These are phyloP conservation scores for Rhinophrynus dorsalis DNA, from an alignment of 2,797 vertebrate genomes.

Conservation along the genomic window DNA sequence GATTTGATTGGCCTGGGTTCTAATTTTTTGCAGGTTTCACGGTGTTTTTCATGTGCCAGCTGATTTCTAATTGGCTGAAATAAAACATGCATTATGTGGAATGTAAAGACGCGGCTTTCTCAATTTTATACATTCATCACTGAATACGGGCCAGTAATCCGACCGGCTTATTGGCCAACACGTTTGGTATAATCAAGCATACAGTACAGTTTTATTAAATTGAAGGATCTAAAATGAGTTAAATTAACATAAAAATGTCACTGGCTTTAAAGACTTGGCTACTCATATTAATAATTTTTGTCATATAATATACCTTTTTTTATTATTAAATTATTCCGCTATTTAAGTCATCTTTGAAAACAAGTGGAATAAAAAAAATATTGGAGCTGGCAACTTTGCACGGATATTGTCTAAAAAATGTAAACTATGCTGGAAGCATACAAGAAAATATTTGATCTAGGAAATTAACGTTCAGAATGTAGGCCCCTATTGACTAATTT, in stretches of 20 bases:
- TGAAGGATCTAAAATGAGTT: constrained; percentile 74
- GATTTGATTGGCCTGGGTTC: constrained; percentile 38
- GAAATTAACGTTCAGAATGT: no score
- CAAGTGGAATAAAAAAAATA: constrained; percentile 53
- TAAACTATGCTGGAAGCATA: not conserved
- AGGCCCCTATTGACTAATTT: no score
- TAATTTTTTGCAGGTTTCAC: constrained; percentile 36
- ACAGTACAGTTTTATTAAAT: constrained; percentile 66
- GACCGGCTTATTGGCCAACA: constrained; percentile 11
- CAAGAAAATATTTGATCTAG: constrained; percentile 4
- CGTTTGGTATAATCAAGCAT: constrained; percentile 27
- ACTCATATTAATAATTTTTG: constrained; percentile 63
- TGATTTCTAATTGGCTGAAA: constrained; percentile 43
- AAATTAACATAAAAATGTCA: constrained; percentile 77
- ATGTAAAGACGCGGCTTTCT: not conserved
- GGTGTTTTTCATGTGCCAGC: constrained; percentile 12
- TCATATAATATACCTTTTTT: constrained; percentile 68
- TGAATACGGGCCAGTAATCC: constrained; percentile 33
- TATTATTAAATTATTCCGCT: constrained; percentile 79
- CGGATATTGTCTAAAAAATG: constrained; percentile 1
- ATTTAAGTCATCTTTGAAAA: constrained; percentile 68
- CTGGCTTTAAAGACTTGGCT: constrained; percentile 72
- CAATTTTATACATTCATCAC: constrained; percentile 17
- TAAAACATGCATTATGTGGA: constrained; percentile 27
- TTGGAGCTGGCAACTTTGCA: constrained; percentile 5